Conservation (phyloP, 2,888 invertebrate genomes). For the Drosophila infuscata region DNA sequence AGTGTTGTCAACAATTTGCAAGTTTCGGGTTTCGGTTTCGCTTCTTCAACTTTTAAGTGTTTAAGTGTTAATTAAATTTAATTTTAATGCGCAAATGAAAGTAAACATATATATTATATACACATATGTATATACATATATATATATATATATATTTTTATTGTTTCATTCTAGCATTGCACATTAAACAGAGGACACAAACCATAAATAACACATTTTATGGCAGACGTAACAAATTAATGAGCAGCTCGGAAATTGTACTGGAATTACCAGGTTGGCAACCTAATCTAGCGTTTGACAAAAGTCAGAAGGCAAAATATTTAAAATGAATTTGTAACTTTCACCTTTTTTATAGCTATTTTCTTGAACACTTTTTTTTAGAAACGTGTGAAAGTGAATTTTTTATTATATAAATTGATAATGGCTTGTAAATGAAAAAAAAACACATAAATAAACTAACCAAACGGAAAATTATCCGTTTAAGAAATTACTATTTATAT, state of each 20-base stretch:
- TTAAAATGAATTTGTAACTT: conserved; percentile 13
- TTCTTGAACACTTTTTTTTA: not conserved
- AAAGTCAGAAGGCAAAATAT: conserved; percentile 36
- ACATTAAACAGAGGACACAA: conserved; percentile 30
- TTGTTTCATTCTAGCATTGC: conserved; percentile 15
- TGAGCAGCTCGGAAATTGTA: conserved; percentile 23
- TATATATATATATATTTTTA: conserved; percentile 10
- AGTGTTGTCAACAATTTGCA: conserved; percentile 78
- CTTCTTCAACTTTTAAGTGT: conserved; percentile 61
- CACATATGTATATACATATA: conserved; percentile 5
- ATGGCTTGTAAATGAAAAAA: not conserved
- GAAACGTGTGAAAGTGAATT: not conserved
- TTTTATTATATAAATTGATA: not conserved
- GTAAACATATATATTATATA: conserved; percentile 31
- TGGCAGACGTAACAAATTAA: conserved; percentile 49
- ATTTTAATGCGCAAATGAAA: conserved; percentile 57
- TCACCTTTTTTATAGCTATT: conserved; percentile 10
- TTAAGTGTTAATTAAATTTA: conserved; percentile 74
- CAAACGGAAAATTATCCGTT: not conserved
- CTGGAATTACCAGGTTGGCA: conserved; percentile 18
- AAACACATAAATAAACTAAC: not conserved
- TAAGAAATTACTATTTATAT: not conserved
- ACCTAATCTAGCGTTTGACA: conserved; percentile 15
- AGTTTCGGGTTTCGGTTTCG: conserved; percentile 38
- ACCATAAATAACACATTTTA: conserved; percentile 53